A percentile compares a stretch with the other conserved stretches of the same genome.
Evolutionary conservation across 2,888 invertebrate genomes (phyloP).

Genomic region (Papilio elwesi): DNA sequence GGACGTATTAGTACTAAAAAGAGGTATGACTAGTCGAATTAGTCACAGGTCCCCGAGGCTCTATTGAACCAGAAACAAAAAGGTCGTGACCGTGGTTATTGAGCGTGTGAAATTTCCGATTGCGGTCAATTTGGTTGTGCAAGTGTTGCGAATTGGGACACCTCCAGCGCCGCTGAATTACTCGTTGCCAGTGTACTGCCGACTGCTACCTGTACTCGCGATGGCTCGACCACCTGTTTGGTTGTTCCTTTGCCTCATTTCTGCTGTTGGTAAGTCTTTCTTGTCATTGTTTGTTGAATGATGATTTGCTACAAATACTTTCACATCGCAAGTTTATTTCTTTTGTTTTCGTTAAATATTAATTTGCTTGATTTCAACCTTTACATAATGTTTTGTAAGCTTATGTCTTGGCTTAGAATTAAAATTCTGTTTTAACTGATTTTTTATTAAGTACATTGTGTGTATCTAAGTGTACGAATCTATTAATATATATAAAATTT

Average conservation of each 20-base stretch:
- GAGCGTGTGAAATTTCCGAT: slow-evolving; percentile 71
- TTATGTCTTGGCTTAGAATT: no score
- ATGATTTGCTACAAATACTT: not conserved
- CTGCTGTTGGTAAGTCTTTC: slow-evolving; percentile 54
- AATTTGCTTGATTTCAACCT: no score
- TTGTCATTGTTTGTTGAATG: not conserved
- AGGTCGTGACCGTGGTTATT: slow-evolving; percentile 70
- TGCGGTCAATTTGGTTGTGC: slow-evolving; percentile 58
- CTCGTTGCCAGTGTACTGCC: slow-evolving; percentile 47
- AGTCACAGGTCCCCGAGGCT: slow-evolving; percentile 29
- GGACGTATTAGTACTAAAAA: slow-evolving; percentile 12
- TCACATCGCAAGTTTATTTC: not conserved
- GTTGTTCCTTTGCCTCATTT: slow-evolving; percentile 49
- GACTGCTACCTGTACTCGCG: slow-evolving; percentile 44
- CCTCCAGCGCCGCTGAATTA: slow-evolving; percentile 47
- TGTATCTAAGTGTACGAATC: no score
- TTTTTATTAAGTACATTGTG: no score
- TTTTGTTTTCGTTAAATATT: not conserved
- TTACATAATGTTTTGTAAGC: no score
- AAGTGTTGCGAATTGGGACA: slow-evolving; percentile 60
- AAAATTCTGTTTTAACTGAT: not conserved
- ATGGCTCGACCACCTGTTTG: slow-evolving; percentile 48
- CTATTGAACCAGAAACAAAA: slow-evolving; percentile 39
- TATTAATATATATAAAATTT: no score
- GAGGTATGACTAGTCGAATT: slow-evolving; percentile 27